phyloP scores from a whole-genome alignment of 2,797 vertebrate genomes.

The Oreonectes daqikongensis region DNA sequence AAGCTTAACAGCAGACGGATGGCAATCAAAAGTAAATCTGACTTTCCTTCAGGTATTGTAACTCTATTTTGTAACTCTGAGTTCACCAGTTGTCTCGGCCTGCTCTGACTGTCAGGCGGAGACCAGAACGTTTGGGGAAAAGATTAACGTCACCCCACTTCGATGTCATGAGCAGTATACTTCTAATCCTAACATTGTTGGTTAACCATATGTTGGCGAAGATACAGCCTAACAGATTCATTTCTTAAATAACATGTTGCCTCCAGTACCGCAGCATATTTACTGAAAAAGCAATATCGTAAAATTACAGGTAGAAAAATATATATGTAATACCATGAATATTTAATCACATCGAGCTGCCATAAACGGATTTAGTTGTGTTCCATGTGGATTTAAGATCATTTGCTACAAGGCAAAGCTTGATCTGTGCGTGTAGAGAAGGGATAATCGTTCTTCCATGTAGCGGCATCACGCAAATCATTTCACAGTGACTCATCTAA shows the following conservation, averaged over 20 bases:
- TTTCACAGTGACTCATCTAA: conserved; percentile 26
- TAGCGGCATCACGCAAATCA: conserved; percentile 14
- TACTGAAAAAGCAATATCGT: conserved; percentile 4
- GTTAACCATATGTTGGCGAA: conserved; percentile 4
- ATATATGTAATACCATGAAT: conserved; percentile 4
- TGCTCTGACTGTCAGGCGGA: conserved; percentile 15
- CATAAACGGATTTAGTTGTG: conserved; percentile 20
- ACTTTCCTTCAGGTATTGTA: conserved; percentile 22
- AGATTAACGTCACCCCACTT: conserved; percentile 32
- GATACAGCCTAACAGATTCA: not conserved
- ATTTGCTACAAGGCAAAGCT: conserved; percentile 16
- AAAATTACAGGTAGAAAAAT: conserved; percentile 13
- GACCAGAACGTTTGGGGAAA: conserved; percentile 12
- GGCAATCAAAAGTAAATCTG: not conserved
- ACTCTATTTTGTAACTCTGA: conserved; percentile 1
- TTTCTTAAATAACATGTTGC: not conserved
- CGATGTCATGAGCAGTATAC: conserved; percentile 3
- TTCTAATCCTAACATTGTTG: conserved; percentile 18
- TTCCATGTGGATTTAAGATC: conserved; percentile 33
- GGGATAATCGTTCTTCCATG: conserved; percentile 16
- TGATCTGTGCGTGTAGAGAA: conserved; percentile 4
- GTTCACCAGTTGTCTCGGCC: conserved; percentile 6
- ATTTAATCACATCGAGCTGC: conserved; percentile 25
- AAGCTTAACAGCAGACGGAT: not conserved
- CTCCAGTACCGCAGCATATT: not conserved